Evolutionary conservation across 2,113 vertebrate species (phyloP), one percentile per base, ranked within the genome.

Genomic region (Pteruthius melanotis): DNA sequence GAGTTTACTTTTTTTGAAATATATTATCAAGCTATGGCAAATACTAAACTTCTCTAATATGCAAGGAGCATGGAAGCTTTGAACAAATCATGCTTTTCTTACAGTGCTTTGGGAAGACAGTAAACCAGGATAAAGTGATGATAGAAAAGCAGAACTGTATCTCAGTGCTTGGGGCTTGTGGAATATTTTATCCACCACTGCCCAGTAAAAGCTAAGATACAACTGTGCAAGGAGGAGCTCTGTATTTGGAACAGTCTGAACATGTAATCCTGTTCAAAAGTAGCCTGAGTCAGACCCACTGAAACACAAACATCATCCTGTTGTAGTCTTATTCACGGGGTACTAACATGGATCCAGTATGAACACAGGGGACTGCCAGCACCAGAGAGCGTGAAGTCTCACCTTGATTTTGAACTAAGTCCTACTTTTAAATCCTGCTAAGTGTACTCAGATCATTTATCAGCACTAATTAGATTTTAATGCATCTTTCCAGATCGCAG

Each of bases 401-500:
- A 13, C 7, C 54, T 27, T 84, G 77, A 74, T 81, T 81, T 80
- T 88, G 54, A 75, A 42, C 47, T 30, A 63, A 61, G 45, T 66
- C 33, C 50, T 60, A 3, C 78, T 90, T 71, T 56, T 31, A 68
- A 70, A 42, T 42, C 9, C 49, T 60, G 18, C 47, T 59, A 31
- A 54, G 52, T 26, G 39, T 33, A 54, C n/a, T 79, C 53, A 26
- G 17, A 10, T 15, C 30, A 10, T 56, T 93, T n/a, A 47, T 28
- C 16, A 56, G 53, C 83, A 60, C 44, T 96, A 81, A 94, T 56
- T 17, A 11, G 54, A 44, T 39, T 85, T 77, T 31, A 20, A 77
- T 79, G 31, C 26, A 10, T 94, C 75, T 90, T 95, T 95, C 19
- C 95, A 99, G 99, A 98, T 99, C 7, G 98, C 99, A 79, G 98